A percentile compares a stretch with the other conserved stretches of the same genome.
Evolutionary conservation across 2,888 invertebrate genomes (phyloP).

Genomic region (Hymenopus coronatus): DNA sequence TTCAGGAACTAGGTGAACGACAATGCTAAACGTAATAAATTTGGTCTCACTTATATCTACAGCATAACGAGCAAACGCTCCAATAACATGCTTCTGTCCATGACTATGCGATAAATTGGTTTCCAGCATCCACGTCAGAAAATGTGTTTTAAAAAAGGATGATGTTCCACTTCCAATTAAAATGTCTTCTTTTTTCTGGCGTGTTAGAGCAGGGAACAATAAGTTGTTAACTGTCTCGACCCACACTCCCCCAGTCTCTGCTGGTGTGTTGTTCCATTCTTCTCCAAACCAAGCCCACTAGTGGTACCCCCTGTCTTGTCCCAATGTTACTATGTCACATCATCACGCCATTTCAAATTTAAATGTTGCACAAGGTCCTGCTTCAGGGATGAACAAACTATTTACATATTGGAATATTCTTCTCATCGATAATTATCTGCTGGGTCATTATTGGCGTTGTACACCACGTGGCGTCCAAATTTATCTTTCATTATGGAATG

Average conservation of each 20-base stretch:
- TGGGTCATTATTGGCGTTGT: no score
- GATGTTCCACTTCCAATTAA: constrained; percentile 1
- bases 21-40: no score
- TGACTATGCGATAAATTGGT: neutral
- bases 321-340: neutral
- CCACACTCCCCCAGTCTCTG: neutral
- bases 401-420: neutral
- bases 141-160: neutral
- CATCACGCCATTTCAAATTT: constrained; percentile 6
- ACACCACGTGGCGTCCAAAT: no score
- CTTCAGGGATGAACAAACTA: neutral
- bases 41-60: no score
- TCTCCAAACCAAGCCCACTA: constrained; percentile 6
- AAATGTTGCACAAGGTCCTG: constrained; percentile 6
- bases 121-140: neutral
- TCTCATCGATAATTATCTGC: neutral
- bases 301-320: neutral
- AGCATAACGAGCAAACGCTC: neutral
- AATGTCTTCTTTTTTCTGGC: neutral
- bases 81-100: neutral
- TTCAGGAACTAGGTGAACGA: no score
- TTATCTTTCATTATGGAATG: no score
- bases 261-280: constrained; percentile 1
- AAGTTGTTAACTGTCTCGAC: neutral
- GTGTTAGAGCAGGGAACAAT: neutral